Base-by-base conservation (phyloP, 2,797 vertebrate genomes). In the Cuniculus paca region DNA sequence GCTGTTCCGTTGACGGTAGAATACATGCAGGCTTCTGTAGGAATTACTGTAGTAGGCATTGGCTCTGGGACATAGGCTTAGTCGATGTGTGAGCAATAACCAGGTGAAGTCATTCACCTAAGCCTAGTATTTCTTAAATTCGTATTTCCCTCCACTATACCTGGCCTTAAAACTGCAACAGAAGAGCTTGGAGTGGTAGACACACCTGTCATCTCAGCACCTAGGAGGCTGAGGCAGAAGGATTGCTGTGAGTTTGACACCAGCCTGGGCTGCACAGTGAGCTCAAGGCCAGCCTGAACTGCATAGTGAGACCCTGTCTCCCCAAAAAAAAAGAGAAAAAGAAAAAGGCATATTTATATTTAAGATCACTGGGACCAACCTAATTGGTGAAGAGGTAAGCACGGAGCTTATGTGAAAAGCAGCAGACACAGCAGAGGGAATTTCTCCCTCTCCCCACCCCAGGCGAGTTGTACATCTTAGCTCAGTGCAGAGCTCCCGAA, bases 61-160 rank as follows among this genome's bases (percentile, higher is more conserved):
- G 84, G 28, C 52, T 65, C 6, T 68, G 70, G 42, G 77, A 48
- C 9, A 39, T 65, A 88, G 19, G 5, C n/a, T 83, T 91, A 84
- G 63, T 60, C 93, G 85, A 77, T 83, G 20, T 42, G 61, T 45
- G 39, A 54, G n/a, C 16, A 88, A 60, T 83, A 89, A 72, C 24
- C 22, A 34, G 9, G 20, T 83, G 34, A 86, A 91, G 48, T 89
- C 61, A 19, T 86, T 83, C 91, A 24, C 36, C 31, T 34, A 28
- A 56, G 61, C 22, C 52, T 88, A 61, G 50, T 60, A 52, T 61
- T 94, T 70, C 52, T 48, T 83, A 68, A 90, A 68, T 88, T 78
- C 19, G 16, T 80, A 61, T 90, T 97, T 84, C 63, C 61, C 68
- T 84, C 68, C 45, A 88, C 56, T 95, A 22, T 74, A 22, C 20